phyloP scores from a whole-genome alignment of 1,140 invertebrate species.

The Ectropis grisescens region DNA sequence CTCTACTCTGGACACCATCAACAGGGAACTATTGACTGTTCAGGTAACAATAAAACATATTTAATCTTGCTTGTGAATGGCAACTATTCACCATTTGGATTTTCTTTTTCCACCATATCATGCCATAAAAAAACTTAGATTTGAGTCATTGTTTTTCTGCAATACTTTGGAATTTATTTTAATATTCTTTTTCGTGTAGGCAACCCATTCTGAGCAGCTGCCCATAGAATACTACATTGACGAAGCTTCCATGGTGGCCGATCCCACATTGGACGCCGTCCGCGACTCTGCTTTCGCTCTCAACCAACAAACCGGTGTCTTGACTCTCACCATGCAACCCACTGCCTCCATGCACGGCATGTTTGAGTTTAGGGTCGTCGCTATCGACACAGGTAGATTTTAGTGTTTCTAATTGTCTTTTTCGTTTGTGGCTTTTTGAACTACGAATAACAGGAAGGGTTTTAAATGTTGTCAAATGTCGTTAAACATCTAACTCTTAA shows the following conservation, averaged over 20 bases:
- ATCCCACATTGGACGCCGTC: constrained; percentile 36
- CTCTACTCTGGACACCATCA: constrained; percentile 42
- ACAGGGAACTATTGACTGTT: constrained; percentile 53
- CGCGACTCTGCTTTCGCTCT: constrained; percentile 50
- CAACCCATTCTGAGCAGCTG: constrained; percentile 63
- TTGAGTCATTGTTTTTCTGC: no score
- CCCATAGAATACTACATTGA: constrained; percentile 54
- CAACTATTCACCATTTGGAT: no score
- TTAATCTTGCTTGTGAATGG: no score
- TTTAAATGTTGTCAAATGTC: no score
- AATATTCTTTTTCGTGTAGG: no score
- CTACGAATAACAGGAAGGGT: no score
- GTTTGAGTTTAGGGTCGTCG: constrained; percentile 69
- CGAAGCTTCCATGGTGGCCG: constrained; percentile 36
- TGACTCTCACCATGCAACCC: constrained; percentile 62
- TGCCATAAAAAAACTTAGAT: no score
- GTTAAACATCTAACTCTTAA: no score
- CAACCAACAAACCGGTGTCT: constrained; percentile 37
- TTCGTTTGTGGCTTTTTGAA: not conserved
- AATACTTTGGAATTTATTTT: no score
- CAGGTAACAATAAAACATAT: constrained; percentile 40
- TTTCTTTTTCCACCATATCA: no score
- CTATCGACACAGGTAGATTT: constrained; percentile 62
- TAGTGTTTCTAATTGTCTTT: not conserved
- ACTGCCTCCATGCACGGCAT: constrained; percentile 67